Percentiles rank a stretch among this genome's conserved stretches.
Evolutionary conservation across 2,888 invertebrate species (phyloP).

Genomic region (Heliconius aoede): DNA sequence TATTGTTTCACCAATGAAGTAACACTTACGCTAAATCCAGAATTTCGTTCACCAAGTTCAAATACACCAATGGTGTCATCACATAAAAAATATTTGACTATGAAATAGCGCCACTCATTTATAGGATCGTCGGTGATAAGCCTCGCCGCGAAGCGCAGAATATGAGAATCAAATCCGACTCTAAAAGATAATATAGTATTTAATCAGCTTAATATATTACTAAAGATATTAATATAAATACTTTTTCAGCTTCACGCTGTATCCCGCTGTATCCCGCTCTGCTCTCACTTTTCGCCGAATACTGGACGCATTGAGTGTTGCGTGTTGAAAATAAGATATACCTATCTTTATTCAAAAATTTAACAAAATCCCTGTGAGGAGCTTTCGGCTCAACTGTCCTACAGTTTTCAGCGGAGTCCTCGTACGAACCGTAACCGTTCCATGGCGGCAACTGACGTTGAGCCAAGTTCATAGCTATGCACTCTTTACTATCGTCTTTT

Average conservation of each 20-base stretch:
- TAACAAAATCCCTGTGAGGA: conserved; percentile 90
- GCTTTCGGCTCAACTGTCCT: conserved; percentile 90
- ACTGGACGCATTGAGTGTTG: too few species aligned
- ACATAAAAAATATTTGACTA: conserved; percentile 90
- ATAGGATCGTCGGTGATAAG: conserved; percentile 88
- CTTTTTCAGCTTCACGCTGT: too few species aligned
- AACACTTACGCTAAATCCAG: conserved; percentile 79
- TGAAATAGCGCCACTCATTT: conserved; percentile 87
- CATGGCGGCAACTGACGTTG: conserved; percentile 89
- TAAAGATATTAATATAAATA: background rate
- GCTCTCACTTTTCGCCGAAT: too few species aligned
- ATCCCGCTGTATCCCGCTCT: too few species aligned
- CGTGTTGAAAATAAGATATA: conserved; percentile 52
- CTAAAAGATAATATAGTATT: conserved; percentile 69
- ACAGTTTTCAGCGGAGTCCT: conserved; percentile 95
- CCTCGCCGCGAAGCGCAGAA: conserved; percentile 90
- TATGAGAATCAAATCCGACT: conserved; percentile 88
- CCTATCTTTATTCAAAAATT: conserved; percentile 91
- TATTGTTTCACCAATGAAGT: background rate
- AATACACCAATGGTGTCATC: conserved; percentile 94
- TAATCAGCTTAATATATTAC: background rate
- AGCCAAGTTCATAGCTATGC: conserved; percentile 59
- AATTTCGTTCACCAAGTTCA: conserved; percentile 89
- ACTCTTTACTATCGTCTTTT: conserved; percentile 59
- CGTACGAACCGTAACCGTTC: conserved; percentile 95